Evolutionary conservation across 2,113 vertebrate species (phyloP).

Genomic region (Rhinoderma darwinii): DNA sequence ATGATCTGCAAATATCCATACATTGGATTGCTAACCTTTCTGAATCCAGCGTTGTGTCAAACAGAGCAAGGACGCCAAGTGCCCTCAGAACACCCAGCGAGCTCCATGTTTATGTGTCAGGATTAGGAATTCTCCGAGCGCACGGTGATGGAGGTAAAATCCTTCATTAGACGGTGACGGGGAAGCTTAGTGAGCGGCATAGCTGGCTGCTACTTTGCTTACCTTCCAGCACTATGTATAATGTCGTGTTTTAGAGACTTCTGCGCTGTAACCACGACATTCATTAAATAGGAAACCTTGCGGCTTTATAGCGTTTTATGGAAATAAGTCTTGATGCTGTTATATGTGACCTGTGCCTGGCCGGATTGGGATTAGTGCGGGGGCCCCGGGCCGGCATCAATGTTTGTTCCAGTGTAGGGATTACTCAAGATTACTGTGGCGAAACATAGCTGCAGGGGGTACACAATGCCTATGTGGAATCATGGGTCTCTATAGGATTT

Average conservation of each 20-base stretch:
- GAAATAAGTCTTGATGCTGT: neutral
- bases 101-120: neutral
- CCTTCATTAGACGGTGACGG: conserved; percentile 15
- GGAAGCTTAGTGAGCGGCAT: neutral
- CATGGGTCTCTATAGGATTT: too few relatives aligned
- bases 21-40: conserved; percentile 32
- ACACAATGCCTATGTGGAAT: too few relatives aligned
- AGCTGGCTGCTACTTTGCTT: neutral
- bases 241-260: neutral
- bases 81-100: neutral
- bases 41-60: neutral
- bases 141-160: neutral
- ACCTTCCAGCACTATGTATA: neutral
- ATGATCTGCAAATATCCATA: conserved; percentile 38
- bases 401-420: neutral
- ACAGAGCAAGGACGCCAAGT: neutral
- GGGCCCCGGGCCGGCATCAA: neutral
- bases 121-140: conserved; percentile 13
- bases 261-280: neutral
- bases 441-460: neutral
- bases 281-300: neutral
- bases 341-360: neutral
- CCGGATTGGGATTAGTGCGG: neutral
- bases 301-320: neutral
- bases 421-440: conserved; percentile 13